Evolutionary conservation across 2,113 vertebrate species (phyloP).

Genomic region (Phasianus colchicus): DNA sequence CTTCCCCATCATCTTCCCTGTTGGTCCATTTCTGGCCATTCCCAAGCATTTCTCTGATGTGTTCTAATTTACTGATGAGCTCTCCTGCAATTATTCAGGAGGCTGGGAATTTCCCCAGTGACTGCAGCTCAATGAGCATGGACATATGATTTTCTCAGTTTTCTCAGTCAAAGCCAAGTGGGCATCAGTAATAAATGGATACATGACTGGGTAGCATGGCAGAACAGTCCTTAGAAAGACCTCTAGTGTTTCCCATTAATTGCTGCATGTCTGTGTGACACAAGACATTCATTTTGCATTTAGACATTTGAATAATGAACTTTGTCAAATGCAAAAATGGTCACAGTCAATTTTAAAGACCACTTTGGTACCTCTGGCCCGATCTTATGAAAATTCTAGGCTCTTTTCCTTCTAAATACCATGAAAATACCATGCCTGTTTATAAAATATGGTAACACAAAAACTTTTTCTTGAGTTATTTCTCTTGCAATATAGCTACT

Average conservation of each 20-base stretch:
- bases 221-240: not conserved
- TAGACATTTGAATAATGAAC: not conserved
- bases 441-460: not conserved
- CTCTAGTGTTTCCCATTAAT: not conserved
- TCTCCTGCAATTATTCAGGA: not conserved
- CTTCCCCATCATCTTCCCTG: not conserved
- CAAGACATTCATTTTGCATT: not conserved
- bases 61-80: not conserved
- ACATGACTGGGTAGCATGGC: not conserved
- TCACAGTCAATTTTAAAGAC: not conserved
- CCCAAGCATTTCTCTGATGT: not conserved
- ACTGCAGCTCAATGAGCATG: not conserved
- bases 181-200: not conserved
- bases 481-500: not conserved
- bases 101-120: not conserved
- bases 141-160: not conserved
- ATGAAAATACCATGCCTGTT: not conserved
- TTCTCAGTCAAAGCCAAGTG: not conserved
- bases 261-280: not conserved
- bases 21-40: not conserved
- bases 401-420: not conserved
- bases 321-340: not conserved
- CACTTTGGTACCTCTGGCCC: not conserved
- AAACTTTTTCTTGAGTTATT: not conserved
- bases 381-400: not conserved